A percentile compares a stretch with the other conserved stretches of the same genome.
Conservation (phyloP, 1,140 invertebrate genomes). For the Drosophila arizonae region DNA sequence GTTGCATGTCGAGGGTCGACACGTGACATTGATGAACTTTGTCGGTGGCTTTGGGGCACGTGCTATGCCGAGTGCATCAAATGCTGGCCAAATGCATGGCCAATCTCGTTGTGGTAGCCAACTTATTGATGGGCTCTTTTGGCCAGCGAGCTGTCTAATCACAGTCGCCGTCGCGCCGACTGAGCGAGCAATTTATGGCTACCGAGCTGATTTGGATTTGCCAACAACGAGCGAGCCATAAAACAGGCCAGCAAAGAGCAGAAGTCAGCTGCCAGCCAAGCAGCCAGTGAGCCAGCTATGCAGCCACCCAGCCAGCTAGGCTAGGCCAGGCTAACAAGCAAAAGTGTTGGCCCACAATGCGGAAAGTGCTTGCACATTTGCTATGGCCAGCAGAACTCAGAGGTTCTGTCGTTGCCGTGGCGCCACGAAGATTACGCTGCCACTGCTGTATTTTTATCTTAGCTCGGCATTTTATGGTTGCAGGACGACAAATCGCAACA, state of each 20-base stretch:
- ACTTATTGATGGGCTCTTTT: slow-evolving; percentile 58
- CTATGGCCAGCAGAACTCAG: slow-evolving; percentile 13
- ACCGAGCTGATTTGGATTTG: slow-evolving; percentile 60
- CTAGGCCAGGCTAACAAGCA: slow-evolving; percentile 60
- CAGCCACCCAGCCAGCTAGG: background rate
- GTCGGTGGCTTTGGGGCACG: slow-evolving; percentile 33
- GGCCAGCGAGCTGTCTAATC: slow-evolving; percentile 65
- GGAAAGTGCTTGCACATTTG: slow-evolving; percentile 33
- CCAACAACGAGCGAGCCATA: slow-evolving; percentile 49
- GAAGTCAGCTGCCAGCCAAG: slow-evolving; percentile 29
- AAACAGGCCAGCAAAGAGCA: slow-evolving; percentile 48
- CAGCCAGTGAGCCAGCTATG: too few species aligned
- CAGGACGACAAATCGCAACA: slow-evolving; percentile 36
- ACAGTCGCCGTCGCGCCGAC: slow-evolving; percentile 41
- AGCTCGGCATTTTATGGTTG: slow-evolving; percentile 59
- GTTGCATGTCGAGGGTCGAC: slow-evolving; percentile 42
- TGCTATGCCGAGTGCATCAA: slow-evolving; percentile 27
- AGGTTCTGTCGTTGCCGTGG: slow-evolving; percentile 58
- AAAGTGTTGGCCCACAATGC: slow-evolving; percentile 62
- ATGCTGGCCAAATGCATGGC: slow-evolving; percentile 26
- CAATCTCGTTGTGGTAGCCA: slow-evolving; percentile 38
- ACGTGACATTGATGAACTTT: slow-evolving; percentile 79
- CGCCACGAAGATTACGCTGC: slow-evolving; percentile 65
- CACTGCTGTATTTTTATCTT: slow-evolving; percentile 75
- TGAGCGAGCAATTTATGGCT: slow-evolving; percentile 65